These are phyloP conservation scores for Hyphantria cunea DNA, from an alignment of 1,140 invertebrate genomes.

Conservation along the genomic window DNA sequence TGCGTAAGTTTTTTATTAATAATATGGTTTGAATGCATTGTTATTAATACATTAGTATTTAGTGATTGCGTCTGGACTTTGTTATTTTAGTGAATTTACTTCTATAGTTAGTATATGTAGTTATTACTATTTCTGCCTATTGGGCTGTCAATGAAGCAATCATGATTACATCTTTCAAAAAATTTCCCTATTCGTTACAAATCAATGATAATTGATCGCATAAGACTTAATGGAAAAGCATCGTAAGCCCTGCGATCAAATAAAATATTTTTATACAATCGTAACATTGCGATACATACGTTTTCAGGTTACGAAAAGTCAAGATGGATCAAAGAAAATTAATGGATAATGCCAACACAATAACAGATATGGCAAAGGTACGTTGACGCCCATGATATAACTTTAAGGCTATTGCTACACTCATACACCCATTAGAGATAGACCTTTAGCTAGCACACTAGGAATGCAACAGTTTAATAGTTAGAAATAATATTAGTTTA, in stretches of 20 bases:
- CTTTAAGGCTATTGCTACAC: constrained; percentile 61
- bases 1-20: constrained; percentile 88
- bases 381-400: constrained; percentile 52
- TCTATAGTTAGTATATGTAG: too few species aligned
- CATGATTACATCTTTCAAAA: too few species aligned
- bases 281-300: not conserved
- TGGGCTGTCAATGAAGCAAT: too few species aligned
- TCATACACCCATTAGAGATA: constrained; percentile 63
- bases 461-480: constrained; percentile 23
- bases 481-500: not conserved
- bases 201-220: too few species aligned
- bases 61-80: too few species aligned
- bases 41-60: too few species aligned
- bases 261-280: too few species aligned
- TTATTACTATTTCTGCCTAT: too few species aligned
- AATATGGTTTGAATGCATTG: not conserved
- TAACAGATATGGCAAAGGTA: constrained; percentile 99
- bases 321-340: constrained; percentile 99
- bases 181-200: too few species aligned
- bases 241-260: too few species aligned
- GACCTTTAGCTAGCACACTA: constrained; percentile 46
- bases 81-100: too few species aligned
- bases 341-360: constrained; percentile 99
- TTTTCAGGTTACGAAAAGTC: constrained; percentile 96
- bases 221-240: too few species aligned